Base-by-base conservation (phyloP, 2,888 invertebrate genomes). In the Drosophila austrosaltans region DNA sequence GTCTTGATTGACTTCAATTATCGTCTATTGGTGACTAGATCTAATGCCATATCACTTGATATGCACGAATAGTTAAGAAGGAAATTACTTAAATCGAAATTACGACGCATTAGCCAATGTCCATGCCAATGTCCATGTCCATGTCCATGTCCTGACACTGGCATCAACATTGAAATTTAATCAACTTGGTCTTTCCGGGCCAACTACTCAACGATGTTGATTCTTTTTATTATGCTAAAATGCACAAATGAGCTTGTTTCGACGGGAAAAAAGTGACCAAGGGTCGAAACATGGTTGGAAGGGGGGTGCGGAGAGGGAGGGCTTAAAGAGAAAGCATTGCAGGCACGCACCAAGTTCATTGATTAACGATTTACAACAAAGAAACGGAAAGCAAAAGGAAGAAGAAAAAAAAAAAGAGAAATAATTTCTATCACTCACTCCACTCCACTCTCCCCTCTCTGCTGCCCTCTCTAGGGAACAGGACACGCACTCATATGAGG, bases 1-100 rank as follows among this genome's bases (percentile, higher is more conserved):
- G 75, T 74, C 80, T 77, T 88, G 91, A 90, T 90, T 89, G 89
- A 79, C 89, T 90, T 88, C 89, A 91, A 87, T 87, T 87, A 87
- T 87, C 82, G 75, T 63, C 62, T 70, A 59, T 40, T 40, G 7
- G 16, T 8, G 7, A 12, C 42, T 44, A 54, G 32, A 40, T 53
- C 63, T 58, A 44, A 62, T 57, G 30, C 60, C 76, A 63, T 69
- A 73, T 67, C 62, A 62, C 67, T 74, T 53, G 62, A 68, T 64
- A 65, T 69, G 79, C 74, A 79, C 66, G 72, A 77, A 77, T 66
- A 69, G 64, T 63, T 70, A 77, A 72, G 77, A 81, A 75, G 90
- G 89, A 90, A 89, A 82, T 89, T 87, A 81, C 82, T 85, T 75
- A 70, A 78, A 81, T 82, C 76, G 82, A 89, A 90, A 87, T 90